A percentile compares a stretch with the other conserved stretches of the same genome.
phyloP scores from a whole-genome alignment of 2,888 invertebrate species.

The Tribolium freemani region DNA sequence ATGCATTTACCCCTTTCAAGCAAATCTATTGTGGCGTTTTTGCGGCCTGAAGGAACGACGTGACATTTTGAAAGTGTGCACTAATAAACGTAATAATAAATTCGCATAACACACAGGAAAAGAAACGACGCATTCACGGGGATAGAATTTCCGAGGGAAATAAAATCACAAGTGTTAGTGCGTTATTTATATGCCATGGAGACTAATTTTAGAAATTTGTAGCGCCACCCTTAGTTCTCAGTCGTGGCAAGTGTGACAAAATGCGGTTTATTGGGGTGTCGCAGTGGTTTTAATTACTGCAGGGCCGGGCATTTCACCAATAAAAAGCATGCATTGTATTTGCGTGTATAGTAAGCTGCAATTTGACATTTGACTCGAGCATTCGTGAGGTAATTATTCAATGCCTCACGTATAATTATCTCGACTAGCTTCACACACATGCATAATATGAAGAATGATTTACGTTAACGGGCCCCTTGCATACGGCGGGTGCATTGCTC shows the following conservation, averaged over 20 bases:
- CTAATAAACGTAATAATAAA: neutral
- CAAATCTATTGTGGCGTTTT: neutral
- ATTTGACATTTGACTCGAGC: slow-evolving; percentile 56
- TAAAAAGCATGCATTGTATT: slow-evolving; percentile 30
- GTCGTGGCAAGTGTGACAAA: slow-evolving; percentile 2
- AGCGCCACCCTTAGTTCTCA: slow-evolving; percentile 5
- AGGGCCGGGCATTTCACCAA: slow-evolving; percentile 10
- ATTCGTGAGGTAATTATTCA: slow-evolving; percentile 56
- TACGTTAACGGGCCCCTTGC: slow-evolving; percentile 48
- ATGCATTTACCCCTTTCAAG: neutral
- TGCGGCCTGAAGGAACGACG: neutral
- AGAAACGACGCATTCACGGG: neutral
- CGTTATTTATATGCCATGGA: slow-evolving; percentile 2
- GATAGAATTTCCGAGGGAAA: slow-evolving; percentile 1
- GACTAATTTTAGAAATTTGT: slow-evolving; percentile 23
- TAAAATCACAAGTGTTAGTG: slow-evolving; percentile 2
- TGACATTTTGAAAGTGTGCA: neutral
- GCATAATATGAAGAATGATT: slow-evolving; percentile 58
- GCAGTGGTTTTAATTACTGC: slow-evolving; percentile 9
- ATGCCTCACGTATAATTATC: slow-evolving; percentile 54
- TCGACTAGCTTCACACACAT: slow-evolving; percentile 56
- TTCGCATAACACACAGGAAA: neutral
- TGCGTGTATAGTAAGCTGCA: slow-evolving; percentile 38
- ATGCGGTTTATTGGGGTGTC: slow-evolving; percentile 23
- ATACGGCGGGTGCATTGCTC: slow-evolving; percentile 50